phyloP scores from a whole-genome alignment of 2,113 vertebrate genomes.

The Asarcornis scutulata region DNA sequence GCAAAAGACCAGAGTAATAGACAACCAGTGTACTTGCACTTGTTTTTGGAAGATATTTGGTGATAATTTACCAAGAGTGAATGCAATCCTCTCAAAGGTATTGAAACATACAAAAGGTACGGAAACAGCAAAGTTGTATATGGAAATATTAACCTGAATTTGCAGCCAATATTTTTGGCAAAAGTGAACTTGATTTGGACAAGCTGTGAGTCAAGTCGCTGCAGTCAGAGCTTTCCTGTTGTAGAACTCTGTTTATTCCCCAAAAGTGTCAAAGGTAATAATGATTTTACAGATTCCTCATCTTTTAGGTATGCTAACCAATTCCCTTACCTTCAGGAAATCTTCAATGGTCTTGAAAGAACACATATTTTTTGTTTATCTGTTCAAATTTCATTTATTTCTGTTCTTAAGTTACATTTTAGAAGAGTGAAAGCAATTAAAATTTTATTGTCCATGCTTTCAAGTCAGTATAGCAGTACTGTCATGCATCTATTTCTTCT shows the following conservation, averaged over 20 bases:
- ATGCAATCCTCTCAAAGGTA: neutral
- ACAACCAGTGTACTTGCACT: neutral
- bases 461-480: neutral
- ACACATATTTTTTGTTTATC: neutral
- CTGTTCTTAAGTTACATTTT: neutral
- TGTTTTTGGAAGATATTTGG: neutral
- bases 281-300: neutral
- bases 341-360: neutral
- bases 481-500: neutral
- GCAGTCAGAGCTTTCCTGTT: neutral
- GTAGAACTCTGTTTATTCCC: neutral
- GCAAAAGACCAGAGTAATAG: neutral
- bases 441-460: slow-evolving; percentile 5
- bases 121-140: neutral
- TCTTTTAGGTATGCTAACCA: neutral
- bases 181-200: neutral
- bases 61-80: neutral
- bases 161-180: neutral
- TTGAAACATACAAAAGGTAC: neutral
- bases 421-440: slow-evolving; percentile 13
- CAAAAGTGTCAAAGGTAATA: neutral
- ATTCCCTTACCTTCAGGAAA: neutral
- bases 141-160: neutral
- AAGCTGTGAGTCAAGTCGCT: neutral
- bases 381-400: neutral